A percentile compares a stretch with the other conserved stretches of the same genome.
Conservation (phyloP, 2,113 vertebrate species). For the Pluvianellus socialis region DNA sequence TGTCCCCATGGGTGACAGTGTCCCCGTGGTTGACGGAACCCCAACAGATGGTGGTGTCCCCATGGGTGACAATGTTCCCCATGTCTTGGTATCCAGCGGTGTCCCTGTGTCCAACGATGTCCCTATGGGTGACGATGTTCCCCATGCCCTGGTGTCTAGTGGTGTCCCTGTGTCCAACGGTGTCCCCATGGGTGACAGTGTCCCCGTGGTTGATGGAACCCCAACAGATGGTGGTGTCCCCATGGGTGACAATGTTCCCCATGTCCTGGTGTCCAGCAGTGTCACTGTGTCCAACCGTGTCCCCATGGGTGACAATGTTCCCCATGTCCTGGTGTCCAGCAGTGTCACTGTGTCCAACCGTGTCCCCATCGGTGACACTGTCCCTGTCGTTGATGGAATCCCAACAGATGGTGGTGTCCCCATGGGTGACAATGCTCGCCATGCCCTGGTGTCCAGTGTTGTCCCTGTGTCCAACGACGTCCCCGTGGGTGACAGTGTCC, state of each 20-base stretch:
- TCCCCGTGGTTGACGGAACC: too few species aligned
- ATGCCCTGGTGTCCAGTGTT: not conserved
- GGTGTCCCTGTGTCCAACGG: not conserved
- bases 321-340: not conserved
- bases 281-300: not conserved
- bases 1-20: not conserved
- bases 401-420: not conserved
- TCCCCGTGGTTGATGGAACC: too few species aligned
- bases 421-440: not conserved
- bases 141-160: not conserved
- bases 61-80: not conserved
- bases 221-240: too few species aligned
- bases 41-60: too few species aligned
- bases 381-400: too few species aligned
- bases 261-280: too few species aligned
- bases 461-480: not conserved
- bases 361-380: not conserved
- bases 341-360: too few species aligned
- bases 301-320: not conserved
- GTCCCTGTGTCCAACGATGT: not conserved
- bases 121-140: not conserved
- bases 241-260: too few species aligned
- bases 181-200: too few species aligned
- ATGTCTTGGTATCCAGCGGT: too few species aligned
- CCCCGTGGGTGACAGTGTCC: not conserved